Percentiles rank a stretch among this genome's conserved stretches.
Conservation (phyloP, 2,113 vertebrate species). For the Canis aureus region DNA sequence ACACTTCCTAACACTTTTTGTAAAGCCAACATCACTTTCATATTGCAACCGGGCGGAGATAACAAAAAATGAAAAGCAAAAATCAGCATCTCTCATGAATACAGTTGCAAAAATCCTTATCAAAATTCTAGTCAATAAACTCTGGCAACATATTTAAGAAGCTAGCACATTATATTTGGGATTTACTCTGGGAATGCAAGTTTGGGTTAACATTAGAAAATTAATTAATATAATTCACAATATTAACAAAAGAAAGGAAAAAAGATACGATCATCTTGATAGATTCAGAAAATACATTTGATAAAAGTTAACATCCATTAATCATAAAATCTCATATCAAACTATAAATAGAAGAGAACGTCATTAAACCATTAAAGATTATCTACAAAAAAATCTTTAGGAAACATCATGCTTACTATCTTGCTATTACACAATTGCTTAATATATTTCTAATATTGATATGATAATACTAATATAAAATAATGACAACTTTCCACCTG, state of each 20-base stretch:
- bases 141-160: background rate
- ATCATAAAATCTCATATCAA: background rate
- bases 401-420: too few species aligned
- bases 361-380: background rate
- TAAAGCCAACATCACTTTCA: background rate
- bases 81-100: background rate
- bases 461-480: background rate
- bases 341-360: background rate
- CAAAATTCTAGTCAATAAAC: background rate
- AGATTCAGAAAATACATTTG: background rate
- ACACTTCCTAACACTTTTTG: background rate
- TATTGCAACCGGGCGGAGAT: background rate
- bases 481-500: background rate
- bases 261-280: background rate
- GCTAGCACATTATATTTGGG: background rate
- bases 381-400: background rate
- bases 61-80: background rate
- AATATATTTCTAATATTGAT: background rate
- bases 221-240: background rate
- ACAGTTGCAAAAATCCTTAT: background rate
- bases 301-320: background rate
- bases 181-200: background rate
- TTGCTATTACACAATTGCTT: background rate
- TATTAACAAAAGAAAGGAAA: background rate
- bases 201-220: background rate